Evolutionary conservation across 1,140 invertebrate genomes (phyloP), one percentile per base, ranked within the genome.

Genomic region (Homarus americanus): DNA sequence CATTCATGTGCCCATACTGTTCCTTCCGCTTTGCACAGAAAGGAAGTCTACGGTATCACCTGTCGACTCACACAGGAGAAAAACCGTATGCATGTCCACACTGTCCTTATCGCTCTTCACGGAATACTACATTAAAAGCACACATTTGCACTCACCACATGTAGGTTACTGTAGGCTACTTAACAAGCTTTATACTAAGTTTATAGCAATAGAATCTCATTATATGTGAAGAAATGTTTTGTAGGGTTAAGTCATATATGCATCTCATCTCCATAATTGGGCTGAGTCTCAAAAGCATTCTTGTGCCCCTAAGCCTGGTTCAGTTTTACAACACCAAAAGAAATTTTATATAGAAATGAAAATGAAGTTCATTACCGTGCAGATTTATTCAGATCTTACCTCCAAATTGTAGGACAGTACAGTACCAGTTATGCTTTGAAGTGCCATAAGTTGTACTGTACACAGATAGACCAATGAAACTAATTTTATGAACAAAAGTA

Each of bases 1-100:
- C 88, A 20, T 90, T 79, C 34, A 44, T 41, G n/a, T 90, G 88
- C 53, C 88, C 88, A 34, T n/a, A 44, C n/a, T 90, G 88, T 53
- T 15, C 49, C 44, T 90, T 90, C 72, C 66, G 88, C 2, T 90
- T 80, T 24, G 87, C 88, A 24, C 79, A 88, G 79, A 80, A 88
- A 28, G 78, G 75, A 58, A 76, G 79, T 38, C 78, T 88, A 53
- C 79, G 79, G 78, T 34, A 49, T 2, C 83, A 86, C 28, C 41
- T 86, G 9, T 32, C 76, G 69, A 87, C 73, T n/a, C 85, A 87
- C 53, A 87, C 75, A 24, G 85, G 85, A 40, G 85, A 87, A 66
- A 87, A 87, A 41, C 73, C 49, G 12, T 79, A 79, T 40, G 75
- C 85, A 63, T 79, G 75, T 79, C 44, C 75, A 3, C 38, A 87